Conservation (phyloP, 2,888 invertebrate genomes). For the Sipha maydis region DNA sequence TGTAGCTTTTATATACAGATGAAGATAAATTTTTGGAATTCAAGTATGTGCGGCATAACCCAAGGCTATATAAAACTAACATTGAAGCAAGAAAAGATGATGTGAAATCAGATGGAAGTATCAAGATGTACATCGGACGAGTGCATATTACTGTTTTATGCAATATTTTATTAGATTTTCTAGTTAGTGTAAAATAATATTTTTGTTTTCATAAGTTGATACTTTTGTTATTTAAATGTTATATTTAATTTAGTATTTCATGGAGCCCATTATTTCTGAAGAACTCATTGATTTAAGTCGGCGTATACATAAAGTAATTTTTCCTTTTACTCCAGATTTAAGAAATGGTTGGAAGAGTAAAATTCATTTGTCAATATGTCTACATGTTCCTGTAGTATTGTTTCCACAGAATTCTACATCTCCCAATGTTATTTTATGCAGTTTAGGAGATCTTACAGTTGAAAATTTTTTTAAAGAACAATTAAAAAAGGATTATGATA, state of each 20-base stretch:
- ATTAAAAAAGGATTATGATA: slow-evolving; percentile 64
- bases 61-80: slow-evolving; percentile 71
- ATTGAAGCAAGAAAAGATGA: slow-evolving; percentile 69
- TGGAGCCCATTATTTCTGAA: slow-evolving; percentile 70
- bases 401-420: slow-evolving; percentile 84
- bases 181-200: slow-evolving; percentile 69
- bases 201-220: neutral
- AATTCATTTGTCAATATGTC: slow-evolving; percentile 75
- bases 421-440: slow-evolving; percentile 80
- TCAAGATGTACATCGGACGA: slow-evolving; percentile 77
- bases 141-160: slow-evolving; percentile 78
- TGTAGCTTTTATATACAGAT: slow-evolving; percentile 78
- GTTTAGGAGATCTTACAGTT: slow-evolving; percentile 80
- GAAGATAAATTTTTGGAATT: slow-evolving; percentile 83
- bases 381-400: slow-evolving; percentile 79
- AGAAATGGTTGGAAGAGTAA: slow-evolving; percentile 70
- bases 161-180: slow-evolving; percentile 74
- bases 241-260: slow-evolving; percentile 69
- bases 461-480: slow-evolving; percentile 82
- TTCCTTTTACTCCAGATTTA: slow-evolving; percentile 67
- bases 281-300: slow-evolving; percentile 64
- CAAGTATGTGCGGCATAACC: slow-evolving; percentile 79
- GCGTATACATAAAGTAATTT: slow-evolving; percentile 68
- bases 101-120: slow-evolving; percentile 76
- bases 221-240: slow-evolving; percentile 44